Evolutionary conservation across 2,113 vertebrate species (phyloP), one percentile per base, ranked within the genome.

Genomic region (Salvator merianae): DNA sequence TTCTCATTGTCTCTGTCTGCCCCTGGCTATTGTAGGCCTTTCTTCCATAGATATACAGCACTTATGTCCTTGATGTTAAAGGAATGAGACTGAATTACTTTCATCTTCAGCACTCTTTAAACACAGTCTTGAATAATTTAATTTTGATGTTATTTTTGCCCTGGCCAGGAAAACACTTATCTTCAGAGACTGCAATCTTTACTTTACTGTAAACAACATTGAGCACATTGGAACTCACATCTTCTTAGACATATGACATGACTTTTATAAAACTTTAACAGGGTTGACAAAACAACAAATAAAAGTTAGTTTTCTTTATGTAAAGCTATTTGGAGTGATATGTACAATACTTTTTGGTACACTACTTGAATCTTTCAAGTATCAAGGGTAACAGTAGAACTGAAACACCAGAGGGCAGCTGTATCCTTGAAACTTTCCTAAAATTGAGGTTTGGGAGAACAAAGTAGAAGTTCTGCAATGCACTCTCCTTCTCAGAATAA

Each of bases 321-420:
- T 69, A 34, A 55, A 69, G 14, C n/a, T 69, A 32, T 16, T 34
- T 68, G 10, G 13, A 6, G 16, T 59, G 53, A 34, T 36, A 32
- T 59, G 53, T 6, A 24, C 47, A 55, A 34, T 24, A 34, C 13
- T 8, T 50, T n/a, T n/a, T 63, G 34, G 34, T 10, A 40, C 24
- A 7, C 16, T 32, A 18, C 36, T 16, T 18, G 62, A 76, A 70
- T 6, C 22, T 3, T 43, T 40, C 40, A 75, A 83, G n/a, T 30
- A 32, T 22, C 47, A n/a, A 22, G 1, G 47, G 38, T 63, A 79
- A 34, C 71, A 84, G 14, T 63, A 53, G 12, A 63, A 26, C 30
- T 79, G 71, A 47, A 82, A 62, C 83, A 79, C 66, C 36, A 84
- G 83, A 55, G 55, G 83, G 83, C 83, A 84, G 30, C 26, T 79